Evolutionary conservation across 2,113 vertebrate species (phyloP).

Genomic region (Panurus biarmicus): DNA sequence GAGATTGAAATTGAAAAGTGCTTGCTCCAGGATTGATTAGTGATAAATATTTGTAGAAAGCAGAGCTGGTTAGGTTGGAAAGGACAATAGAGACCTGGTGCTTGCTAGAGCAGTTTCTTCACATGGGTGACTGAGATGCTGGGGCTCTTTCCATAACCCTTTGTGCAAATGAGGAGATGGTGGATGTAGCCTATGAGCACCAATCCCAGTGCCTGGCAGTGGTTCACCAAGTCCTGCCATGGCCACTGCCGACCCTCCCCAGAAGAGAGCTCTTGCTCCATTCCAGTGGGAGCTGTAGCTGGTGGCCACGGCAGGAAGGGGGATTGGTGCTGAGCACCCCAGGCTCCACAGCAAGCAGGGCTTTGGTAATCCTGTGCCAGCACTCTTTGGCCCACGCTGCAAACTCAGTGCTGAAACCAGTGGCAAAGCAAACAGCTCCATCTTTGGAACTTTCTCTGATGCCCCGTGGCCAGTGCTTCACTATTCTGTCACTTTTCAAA

Average conservation of each 20-base stretch:
- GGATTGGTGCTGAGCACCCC: neutral
- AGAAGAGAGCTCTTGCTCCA: neutral
- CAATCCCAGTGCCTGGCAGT: neutral
- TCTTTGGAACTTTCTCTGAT: neutral
- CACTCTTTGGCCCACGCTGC: neutral
- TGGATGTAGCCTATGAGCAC: too few relatives aligned
- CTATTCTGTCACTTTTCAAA: neutral
- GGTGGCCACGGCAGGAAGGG: neutral
- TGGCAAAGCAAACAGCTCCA: neutral
- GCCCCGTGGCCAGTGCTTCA: neutral
- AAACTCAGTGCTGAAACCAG: neutral
- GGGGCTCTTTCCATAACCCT: neutral
- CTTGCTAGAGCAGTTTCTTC: neutral
- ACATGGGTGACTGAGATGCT: neutral
- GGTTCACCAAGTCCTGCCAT: accelerated
- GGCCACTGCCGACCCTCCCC: neutral
- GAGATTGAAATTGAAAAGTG: neutral
- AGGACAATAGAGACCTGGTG: neutral
- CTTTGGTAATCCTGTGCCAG: neutral
- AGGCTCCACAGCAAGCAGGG: neutral
- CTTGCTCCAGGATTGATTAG: neutral
- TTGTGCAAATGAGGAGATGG: too few relatives aligned
- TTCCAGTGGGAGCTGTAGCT: neutral
- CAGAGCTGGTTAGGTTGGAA: neutral
- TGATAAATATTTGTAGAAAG: neutral